Conservation (phyloP, 2,888 invertebrate genomes). For the Cistogaster globosa region DNA sequence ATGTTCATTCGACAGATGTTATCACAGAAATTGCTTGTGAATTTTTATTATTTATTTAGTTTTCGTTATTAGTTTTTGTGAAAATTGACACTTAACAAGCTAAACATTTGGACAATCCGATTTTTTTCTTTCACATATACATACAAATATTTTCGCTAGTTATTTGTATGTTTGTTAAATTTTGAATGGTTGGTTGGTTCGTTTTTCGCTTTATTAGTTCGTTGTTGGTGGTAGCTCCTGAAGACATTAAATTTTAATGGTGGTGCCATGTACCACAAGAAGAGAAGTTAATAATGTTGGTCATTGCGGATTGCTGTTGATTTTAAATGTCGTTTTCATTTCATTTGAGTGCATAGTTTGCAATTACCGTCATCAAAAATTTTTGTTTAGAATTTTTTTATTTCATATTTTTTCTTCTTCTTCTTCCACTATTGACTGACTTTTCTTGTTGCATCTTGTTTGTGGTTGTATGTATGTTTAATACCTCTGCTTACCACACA, state of each 20-base stretch:
- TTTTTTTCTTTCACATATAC: neutral
- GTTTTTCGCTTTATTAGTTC: neutral
- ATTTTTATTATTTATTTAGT: constrained; percentile 68
- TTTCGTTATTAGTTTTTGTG: constrained; percentile 56
- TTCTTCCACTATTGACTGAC: constrained; percentile 4
- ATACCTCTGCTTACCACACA: constrained; percentile 38
- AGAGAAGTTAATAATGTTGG: constrained; percentile 45
- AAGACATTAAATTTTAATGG: constrained; percentile 40
- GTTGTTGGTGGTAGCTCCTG: constrained; percentile 26
- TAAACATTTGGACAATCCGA: constrained; percentile 52
- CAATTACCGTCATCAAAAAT: constrained; percentile 52
- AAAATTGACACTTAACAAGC: constrained; percentile 69
- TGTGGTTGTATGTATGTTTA: constrained; percentile 38
- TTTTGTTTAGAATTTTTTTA: constrained; percentile 15
- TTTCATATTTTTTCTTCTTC: neutral
- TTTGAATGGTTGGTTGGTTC: constrained; percentile 1
- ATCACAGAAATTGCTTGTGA: constrained; percentile 65
- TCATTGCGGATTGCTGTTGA: constrained; percentile 49
- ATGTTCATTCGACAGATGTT: constrained; percentile 48
- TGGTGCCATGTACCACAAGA: constrained; percentile 20
- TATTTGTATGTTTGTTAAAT: neutral
- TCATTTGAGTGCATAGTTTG: constrained; percentile 51
- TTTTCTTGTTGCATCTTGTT: constrained; percentile 24
- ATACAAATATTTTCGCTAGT: neutral
- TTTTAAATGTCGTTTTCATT: constrained; percentile 49